These are phyloP conservation scores for Musca vetustissima DNA, from an alignment of 1,140 invertebrate genomes.

Conservation along the genomic window DNA sequence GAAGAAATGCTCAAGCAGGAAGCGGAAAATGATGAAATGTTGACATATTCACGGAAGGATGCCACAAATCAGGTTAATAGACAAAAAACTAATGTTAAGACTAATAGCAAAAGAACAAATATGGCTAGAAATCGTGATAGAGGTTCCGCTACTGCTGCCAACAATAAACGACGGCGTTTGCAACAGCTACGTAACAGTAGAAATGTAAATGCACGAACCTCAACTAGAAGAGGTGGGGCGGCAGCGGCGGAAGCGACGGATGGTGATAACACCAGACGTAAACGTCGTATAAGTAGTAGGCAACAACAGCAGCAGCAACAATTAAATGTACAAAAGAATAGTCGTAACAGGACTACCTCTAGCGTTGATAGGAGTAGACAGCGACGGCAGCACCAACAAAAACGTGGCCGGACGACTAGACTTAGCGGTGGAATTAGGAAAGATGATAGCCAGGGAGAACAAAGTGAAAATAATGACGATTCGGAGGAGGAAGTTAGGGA, in stretches of 20 bases:
- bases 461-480: no score
- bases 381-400: not conserved
- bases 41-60: constrained; percentile 74
- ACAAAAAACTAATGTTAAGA: constrained; percentile 21
- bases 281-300: not conserved
- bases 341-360: not conserved
- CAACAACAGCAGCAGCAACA: not conserved
- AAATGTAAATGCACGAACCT: no score
- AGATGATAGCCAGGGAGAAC: no score
- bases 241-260: constrained; percentile 2
- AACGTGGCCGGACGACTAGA: constrained; percentile 20
- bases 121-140: constrained; percentile 32
- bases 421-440: no score
- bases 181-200: no score
- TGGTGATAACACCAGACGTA: constrained; percentile 3
- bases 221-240: not conserved
- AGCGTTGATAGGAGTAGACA: not conserved
- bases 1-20: constrained; percentile 71
- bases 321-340: not conserved
- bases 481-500: not conserved
- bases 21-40: constrained; percentile 65
- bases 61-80: constrained; percentile 77
- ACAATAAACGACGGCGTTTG: no score
- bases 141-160: constrained; percentile 1
- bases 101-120: constrained; percentile 15